Percentiles rank a stretch among this genome's conserved stretches.
These are phyloP conservation scores for Helarctos malayanus DNA, from an alignment of 2,797 vertebrate species.

Conservation along the genomic window DNA sequence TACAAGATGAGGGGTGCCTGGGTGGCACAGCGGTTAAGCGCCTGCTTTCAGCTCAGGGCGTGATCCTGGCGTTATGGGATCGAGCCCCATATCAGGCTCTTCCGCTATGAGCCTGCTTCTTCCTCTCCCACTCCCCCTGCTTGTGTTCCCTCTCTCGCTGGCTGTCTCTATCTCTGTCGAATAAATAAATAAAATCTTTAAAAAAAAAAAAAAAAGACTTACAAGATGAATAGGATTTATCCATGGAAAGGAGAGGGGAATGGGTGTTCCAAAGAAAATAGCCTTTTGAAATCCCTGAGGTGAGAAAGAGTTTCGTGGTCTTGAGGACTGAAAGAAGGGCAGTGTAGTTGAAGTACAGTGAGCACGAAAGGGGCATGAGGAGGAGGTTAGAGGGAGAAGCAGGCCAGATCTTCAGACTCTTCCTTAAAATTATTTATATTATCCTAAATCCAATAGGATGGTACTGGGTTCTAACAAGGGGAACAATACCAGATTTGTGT, in stretches of 20 bases:
- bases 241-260: not conserved
- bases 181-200: no score
- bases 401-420: not conserved
- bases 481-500: not conserved
- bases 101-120: no score
- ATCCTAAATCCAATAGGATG: not conserved
- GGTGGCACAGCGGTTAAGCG: no score
- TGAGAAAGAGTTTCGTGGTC: not conserved
- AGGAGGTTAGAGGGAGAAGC: not conserved
- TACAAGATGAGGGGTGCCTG: no score
- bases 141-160: no score
- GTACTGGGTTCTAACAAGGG: not conserved
- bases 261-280: not conserved
- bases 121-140: no score
- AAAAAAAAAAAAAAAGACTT: no score
- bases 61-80: no score
- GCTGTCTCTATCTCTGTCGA: no score
- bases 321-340: not conserved
- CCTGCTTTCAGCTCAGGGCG: no score
- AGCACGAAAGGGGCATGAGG: not conserved
- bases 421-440: not conserved
- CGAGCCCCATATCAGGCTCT: no score
- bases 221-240: not conserved
- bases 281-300: not conserved
- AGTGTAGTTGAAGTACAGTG: not conserved